Conservation (phyloP, 2,888 invertebrate genomes). For the Clusia tigrina region DNA sequence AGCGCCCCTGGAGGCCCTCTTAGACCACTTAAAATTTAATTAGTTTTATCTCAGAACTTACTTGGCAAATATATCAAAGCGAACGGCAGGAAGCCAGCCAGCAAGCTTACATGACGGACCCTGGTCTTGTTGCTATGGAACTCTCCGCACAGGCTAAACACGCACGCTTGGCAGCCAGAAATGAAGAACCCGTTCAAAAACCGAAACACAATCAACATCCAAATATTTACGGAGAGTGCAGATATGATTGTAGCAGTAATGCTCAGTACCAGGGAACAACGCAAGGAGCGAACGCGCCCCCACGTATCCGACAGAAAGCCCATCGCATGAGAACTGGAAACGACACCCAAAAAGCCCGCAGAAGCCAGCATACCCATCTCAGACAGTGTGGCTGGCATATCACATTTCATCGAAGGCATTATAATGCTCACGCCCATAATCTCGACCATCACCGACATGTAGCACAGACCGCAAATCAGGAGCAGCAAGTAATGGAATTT, state of each 20-base stretch:
- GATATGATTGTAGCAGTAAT: constrained; percentile 68
- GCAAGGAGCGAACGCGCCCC: constrained; percentile 72
- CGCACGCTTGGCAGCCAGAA: constrained; percentile 66
- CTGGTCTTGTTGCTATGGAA: constrained; percentile 67
- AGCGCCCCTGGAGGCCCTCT: too few relatives aligned
- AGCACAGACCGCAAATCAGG: constrained; percentile 70
- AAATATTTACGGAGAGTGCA: constrained; percentile 70
- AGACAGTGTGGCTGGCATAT: constrained; percentile 69
- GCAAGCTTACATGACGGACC: constrained; percentile 68
- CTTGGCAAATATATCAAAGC: constrained; percentile 69
- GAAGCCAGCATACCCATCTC: constrained; percentile 73
- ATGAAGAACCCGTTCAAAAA: constrained; percentile 73
- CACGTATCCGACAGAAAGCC: constrained; percentile 79
- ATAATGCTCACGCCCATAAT: constrained; percentile 73
- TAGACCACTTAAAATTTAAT: neutral
- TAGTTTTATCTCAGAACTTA: constrained; percentile 35
- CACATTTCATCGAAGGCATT: constrained; percentile 74
- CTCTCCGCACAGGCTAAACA: constrained; percentile 70
- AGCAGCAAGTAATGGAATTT: constrained; percentile 70
- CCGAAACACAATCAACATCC: constrained; percentile 69
- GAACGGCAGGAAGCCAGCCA: constrained; percentile 69
- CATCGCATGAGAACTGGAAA: constrained; percentile 80
- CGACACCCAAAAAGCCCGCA: constrained; percentile 74
- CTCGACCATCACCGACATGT: constrained; percentile 75
- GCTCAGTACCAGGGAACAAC: constrained; percentile 67